Evolutionary conservation across 2,888 invertebrate genomes (phyloP).

Genomic region (Drosophila sordidapex): DNA sequence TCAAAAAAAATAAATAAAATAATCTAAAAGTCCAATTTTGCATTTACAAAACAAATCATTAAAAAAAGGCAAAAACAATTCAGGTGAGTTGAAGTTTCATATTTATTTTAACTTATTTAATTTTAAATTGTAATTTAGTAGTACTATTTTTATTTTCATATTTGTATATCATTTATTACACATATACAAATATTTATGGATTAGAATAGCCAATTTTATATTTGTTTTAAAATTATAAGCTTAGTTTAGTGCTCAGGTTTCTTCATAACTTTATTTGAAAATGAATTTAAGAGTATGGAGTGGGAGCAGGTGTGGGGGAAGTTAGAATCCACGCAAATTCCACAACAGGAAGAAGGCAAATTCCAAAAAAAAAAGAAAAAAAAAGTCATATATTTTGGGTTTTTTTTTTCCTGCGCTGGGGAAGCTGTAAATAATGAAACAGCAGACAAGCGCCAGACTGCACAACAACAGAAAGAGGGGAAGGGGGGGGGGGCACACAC

Average conservation of each 20-base stretch:
- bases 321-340: conserved; percentile 8
- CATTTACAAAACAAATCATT: conserved; percentile 13
- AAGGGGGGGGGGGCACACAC: no score
- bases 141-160: not conserved
- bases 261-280: not conserved
- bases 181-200: not conserved
- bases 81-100: conserved; percentile 10
- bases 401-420: conserved; percentile 23
- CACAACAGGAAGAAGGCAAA: conserved; percentile 7
- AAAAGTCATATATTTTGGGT: no score
- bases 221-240: not conserved
- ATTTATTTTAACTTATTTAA: not conserved
- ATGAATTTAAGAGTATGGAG: conserved; percentile 43
- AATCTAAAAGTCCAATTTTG: conserved; percentile 17
- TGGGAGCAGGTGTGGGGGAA: not conserved
- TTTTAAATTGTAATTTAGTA: not conserved
- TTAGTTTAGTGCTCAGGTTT: not conserved
- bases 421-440: conserved; percentile 77
- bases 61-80: conserved; percentile 4
- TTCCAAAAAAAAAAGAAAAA: conserved; percentile 8
- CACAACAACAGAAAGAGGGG: conserved; percentile 30
- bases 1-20: not conserved
- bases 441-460: conserved; percentile 76
- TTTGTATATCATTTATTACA: not conserved
- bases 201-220: not conserved